Conservation (phyloP, 2,888 invertebrate genomes). For the Quadriops clusia region DNA sequence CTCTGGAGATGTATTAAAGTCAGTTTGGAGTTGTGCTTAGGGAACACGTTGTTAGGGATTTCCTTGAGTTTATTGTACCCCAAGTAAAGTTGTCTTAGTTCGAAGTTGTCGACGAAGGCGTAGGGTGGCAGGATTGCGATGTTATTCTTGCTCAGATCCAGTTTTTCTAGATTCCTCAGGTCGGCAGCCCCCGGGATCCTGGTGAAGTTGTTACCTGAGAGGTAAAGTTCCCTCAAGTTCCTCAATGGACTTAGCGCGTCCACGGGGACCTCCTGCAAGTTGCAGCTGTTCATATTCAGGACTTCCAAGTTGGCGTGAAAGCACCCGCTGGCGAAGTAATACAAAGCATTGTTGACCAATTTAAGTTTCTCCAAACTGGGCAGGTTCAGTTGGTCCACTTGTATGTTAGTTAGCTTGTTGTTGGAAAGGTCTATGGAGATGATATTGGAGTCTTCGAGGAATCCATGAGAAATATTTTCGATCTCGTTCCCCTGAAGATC, state of each 20-base stretch:
- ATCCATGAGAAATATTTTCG: not conserved
- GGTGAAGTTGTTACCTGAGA: constrained; percentile 12
- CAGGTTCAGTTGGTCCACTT: not conserved
- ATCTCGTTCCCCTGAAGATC: too few relatives aligned
- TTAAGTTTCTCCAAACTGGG: not conserved
- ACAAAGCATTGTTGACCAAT: too few relatives aligned
- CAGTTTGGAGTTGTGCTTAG: constrained; percentile 4
- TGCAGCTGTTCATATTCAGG: constrained; percentile 13
- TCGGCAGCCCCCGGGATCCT: constrained; percentile 11
- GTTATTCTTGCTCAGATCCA: constrained; percentile 14
- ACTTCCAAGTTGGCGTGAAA: constrained; percentile 11
- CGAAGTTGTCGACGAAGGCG: constrained; percentile 10
- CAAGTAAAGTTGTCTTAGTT: constrained; percentile 13
- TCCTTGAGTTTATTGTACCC: constrained; percentile 13
- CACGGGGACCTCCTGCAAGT: constrained; percentile 8
- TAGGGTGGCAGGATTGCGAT: constrained; percentile 10
- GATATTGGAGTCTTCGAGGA: not conserved
- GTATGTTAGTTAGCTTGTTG: constrained; percentile 1
- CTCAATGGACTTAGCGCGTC: constrained; percentile 12
- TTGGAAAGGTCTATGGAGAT: not conserved
- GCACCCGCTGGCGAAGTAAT: constrained; percentile 9
- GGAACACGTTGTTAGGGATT: constrained; percentile 11
- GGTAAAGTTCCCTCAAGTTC: constrained; percentile 12
- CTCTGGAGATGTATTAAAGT: constrained; percentile 6
- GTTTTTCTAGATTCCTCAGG: constrained; percentile 11